Evolutionary conservation across 2,113 vertebrate species (phyloP).

Genomic region (Cairina moschata): DNA sequence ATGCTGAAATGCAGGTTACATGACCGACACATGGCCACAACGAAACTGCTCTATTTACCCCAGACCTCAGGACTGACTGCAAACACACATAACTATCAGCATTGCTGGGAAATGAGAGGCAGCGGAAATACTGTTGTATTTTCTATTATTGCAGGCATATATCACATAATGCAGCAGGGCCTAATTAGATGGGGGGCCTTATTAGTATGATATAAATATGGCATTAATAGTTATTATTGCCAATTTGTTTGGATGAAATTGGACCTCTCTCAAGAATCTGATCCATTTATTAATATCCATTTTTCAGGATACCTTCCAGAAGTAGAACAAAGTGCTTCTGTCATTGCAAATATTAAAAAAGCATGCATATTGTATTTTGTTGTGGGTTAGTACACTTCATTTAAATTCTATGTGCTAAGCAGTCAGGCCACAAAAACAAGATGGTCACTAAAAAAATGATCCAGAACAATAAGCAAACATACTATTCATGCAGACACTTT

Average conservation of each 20-base stretch:
- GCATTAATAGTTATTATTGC: neutral
- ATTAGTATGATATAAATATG: neutral
- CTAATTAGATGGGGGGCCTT: neutral
- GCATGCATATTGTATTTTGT: neutral
- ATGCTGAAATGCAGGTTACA: neutral
- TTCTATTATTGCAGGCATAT: neutral
- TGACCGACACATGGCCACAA: rapidly evolving
- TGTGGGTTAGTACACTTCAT: neutral
- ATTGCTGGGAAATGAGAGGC: neutral
- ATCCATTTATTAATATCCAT: neutral
- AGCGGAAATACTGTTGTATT: neutral
- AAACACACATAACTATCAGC: neutral
- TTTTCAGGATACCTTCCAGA: constrained; percentile 14
- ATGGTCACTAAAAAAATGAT: neutral
- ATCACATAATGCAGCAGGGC: neutral
- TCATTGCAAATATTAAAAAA: neutral
- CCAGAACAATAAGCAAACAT: neutral
- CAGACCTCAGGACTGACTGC: neutral
- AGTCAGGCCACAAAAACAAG: neutral
- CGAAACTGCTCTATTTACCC: neutral
- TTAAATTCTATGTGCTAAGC: neutral
- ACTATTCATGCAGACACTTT: neutral
- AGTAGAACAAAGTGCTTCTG: neutral
- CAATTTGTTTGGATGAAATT: neutral
- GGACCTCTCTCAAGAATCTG: neutral